Base-by-base conservation (phyloP, 2,113 vertebrate genomes). In the Labeo catla region DNA sequence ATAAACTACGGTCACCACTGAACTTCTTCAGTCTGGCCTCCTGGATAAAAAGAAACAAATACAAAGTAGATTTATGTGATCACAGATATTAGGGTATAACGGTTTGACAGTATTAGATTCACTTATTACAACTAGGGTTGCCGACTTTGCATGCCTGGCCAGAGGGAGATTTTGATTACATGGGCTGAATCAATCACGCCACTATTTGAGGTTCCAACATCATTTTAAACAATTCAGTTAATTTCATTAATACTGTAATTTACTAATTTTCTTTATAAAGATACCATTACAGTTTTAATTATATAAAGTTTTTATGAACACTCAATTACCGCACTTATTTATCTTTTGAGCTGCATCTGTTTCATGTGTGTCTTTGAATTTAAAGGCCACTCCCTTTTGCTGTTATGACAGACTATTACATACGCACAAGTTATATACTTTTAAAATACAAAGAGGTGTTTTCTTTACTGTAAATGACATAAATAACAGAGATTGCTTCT, bases 11-110 rank as follows among this genome's bases (percentile, higher is more conserved):
- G 49, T 95, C 94, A 65, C 93, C 93, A 15, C 83, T 88, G 84
- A 95, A 96, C 76, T 80, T 93, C 87, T 88, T 93, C 63, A 95
- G 86, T n/a, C 92, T 92, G 65, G 93, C 90, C 87, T 95, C 94
- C 95, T 96, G 91, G 77, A 91, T 79, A 68, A 91, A 77, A 93
- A 52, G 63, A 65, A 45, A 79, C 86, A 87, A 83, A 47, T 1
- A 23, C 6, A 63, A 3, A 45, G 78, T 59, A 59, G 57, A 59
- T 81, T 13, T 65, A 43, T 19, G 8, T 23, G 39, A 36, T 70
- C 66, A 85, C 49, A 49, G 86, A 84, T 84, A 68, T 10, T 54
- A 21, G 12, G 8, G 54, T 39, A 28, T 28, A 28, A 28, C 28
- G 28, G 28, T 28, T 28, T 28, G 28, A 28, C 28, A 28, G 54